phyloP scores from a whole-genome alignment of 2,113 vertebrate genomes.

The Tetrao urogallus region DNA sequence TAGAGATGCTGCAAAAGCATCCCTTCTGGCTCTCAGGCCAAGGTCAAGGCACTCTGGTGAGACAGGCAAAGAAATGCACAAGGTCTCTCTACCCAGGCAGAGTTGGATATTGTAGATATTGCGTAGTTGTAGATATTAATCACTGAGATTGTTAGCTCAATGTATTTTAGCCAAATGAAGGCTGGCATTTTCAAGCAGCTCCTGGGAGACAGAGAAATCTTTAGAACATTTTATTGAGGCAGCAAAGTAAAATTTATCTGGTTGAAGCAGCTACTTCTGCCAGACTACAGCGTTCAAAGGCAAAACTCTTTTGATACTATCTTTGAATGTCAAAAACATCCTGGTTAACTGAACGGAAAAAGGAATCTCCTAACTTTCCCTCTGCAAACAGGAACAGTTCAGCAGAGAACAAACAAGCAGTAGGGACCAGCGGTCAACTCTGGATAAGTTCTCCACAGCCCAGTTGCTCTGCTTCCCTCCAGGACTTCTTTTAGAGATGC shows the following conservation, averaged over 20 bases:
- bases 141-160: neutral
- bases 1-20: neutral
- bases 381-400: neutral
- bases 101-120: neutral
- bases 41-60: neutral
- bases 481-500: neutral
- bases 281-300: neutral
- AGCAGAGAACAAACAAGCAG: neutral
- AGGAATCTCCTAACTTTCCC: neutral
- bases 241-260: neutral
- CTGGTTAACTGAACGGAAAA: neutral
- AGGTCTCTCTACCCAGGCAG: fast-evolving
- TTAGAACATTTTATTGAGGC: neutral
- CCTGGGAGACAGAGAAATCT: neutral
- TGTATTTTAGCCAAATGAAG: neutral
- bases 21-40: neutral
- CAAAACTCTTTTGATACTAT: neutral
- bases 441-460: neutral
- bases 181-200: neutral
- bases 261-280: neutral
- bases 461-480: neutral
- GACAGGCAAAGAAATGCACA: neutral
- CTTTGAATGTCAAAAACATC: neutral
- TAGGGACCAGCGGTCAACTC: neutral
- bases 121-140: neutral